Conservation (phyloP, 2,888 invertebrate genomes). For the Boloria euphrosyne region DNA sequence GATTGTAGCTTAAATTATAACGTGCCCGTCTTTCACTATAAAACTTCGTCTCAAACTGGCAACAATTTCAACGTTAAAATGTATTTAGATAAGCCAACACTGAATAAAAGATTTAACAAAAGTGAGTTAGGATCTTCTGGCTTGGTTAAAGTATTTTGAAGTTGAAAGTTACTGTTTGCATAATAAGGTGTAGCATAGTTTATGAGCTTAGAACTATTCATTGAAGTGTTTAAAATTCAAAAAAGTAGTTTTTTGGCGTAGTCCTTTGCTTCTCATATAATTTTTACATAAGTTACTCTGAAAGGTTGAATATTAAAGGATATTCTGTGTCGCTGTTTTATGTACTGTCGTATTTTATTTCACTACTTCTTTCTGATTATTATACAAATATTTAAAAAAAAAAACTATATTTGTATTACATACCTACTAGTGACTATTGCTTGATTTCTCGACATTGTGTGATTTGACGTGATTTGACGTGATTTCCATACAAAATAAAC, state of each 20-base stretch:
- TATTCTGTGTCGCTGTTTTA: too few relatives aligned
- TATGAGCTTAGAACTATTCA: slow-evolving; percentile 13
- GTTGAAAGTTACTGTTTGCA: slow-evolving; percentile 27
- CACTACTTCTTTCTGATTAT: too few relatives aligned
- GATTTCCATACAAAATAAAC: too few relatives aligned
- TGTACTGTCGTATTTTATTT: too few relatives aligned
- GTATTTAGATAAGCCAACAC: slow-evolving; percentile 19
- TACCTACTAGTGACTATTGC: too few relatives aligned
- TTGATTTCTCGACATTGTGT: too few relatives aligned
- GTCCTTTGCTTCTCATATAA: not conserved
- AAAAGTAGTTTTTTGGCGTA: not conserved
- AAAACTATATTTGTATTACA: too few relatives aligned
- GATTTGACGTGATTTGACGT: too few relatives aligned
- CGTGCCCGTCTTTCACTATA: not conserved
- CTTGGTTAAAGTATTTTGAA: slow-evolving; percentile 23
- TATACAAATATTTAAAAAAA: too few relatives aligned
- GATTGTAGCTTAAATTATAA: not conserved
- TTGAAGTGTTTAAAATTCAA: slow-evolving; percentile 19
- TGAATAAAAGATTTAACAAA: slow-evolving; percentile 28
- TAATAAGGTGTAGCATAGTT: slow-evolving; percentile 18
- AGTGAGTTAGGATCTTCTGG: slow-evolving; percentile 20
- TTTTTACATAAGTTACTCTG: not conserved
- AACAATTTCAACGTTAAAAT: slow-evolving; percentile 21
- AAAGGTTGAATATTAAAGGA: too few relatives aligned
- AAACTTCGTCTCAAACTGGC: slow-evolving; percentile 4